Percentiles rank a stretch among this genome's conserved stretches.
phyloP scores from a whole-genome alignment of 2,797 vertebrate species.

The Philypnodon macrostomus region DNA sequence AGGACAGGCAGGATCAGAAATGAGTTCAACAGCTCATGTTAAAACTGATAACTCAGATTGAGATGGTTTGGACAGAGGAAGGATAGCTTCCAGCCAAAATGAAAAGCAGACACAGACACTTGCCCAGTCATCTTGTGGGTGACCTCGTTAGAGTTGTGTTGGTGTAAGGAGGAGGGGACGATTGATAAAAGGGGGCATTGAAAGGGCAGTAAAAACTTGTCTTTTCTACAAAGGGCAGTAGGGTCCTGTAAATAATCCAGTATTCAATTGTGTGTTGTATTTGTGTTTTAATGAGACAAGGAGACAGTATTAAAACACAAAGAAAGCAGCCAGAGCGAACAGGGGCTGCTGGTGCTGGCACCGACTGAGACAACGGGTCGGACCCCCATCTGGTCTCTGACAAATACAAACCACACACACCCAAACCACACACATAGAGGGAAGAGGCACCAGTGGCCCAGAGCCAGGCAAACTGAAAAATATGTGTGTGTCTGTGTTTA shows the following conservation, averaged over 20 bases:
- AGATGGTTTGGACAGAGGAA: too few species aligned
- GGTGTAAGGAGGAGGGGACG: neutral
- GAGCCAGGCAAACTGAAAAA: conserved; percentile 51
- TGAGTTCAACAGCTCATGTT: too few species aligned
- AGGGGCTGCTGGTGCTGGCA: conserved; percentile 53
- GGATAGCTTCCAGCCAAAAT: too few species aligned
- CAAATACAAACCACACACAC: conserved; percentile 28
- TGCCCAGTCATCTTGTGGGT: neutral
- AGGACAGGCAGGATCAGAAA: too few species aligned
- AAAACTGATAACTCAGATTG: too few species aligned
- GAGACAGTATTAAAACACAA: conserved; percentile 45
- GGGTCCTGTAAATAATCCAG: conserved; percentile 2
- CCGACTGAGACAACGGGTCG: conserved; percentile 49
- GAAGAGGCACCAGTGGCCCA: conserved; percentile 47
- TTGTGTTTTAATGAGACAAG: conserved; percentile 30
- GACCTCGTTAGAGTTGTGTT: conserved; percentile 14
- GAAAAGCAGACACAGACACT: neutral
- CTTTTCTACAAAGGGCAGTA: conserved; percentile 8
- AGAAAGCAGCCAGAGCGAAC: conserved; percentile 50
- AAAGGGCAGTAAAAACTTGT: neutral
- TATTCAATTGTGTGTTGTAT: conserved; percentile 7
- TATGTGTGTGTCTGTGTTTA: conserved; percentile 40
- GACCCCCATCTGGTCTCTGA: conserved; percentile 65
- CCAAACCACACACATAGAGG: too few species aligned
- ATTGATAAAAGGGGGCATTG: neutral